Evolutionary conservation across 2,797 vertebrate species (phyloP).

Genomic region (Coreius guichenoti): DNA sequence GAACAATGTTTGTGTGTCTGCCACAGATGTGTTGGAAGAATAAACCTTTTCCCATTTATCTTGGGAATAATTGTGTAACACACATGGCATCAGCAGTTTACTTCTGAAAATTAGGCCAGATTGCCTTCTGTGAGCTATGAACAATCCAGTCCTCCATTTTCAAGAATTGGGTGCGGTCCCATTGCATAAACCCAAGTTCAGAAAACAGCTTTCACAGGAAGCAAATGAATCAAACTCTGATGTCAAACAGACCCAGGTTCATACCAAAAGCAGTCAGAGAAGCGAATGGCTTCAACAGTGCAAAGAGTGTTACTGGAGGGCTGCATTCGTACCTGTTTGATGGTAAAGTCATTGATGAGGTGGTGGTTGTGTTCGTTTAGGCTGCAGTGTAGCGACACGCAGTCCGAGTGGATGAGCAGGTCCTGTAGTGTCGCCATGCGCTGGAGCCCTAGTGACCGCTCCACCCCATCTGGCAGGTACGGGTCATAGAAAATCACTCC

Average conservation of each 20-base stretch:
- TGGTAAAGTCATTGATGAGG: conserved; percentile 88
- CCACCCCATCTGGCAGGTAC: conserved; percentile 83
- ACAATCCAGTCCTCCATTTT: neutral
- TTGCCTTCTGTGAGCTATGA: neutral
- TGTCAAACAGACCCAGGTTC: neutral
- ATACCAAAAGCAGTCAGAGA: neutral
- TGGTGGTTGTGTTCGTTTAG: conserved; percentile 87
- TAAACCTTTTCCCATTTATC: neutral
- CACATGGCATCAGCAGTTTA: neutral
- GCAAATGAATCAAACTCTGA: neutral
- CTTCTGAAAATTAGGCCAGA: neutral
- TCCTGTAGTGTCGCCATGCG: conserved; percentile 84
- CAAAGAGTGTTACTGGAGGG: neutral
- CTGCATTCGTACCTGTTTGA: conserved; percentile 78
- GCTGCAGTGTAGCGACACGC: conserved; percentile 85
- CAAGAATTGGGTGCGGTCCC: neutral
- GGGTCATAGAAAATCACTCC: conserved; percentile 85
- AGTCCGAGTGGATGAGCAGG: conserved; percentile 85
- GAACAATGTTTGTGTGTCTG: neutral
- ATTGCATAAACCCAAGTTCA: neutral
- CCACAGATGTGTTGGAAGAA: conserved; percentile 5
- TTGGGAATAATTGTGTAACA: neutral
- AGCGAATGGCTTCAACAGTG: neutral
- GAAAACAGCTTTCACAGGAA: neutral
- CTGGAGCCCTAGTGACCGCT: conserved; percentile 83